Evolutionary conservation across 1,140 invertebrate species (phyloP).

Genomic region (Heliconius hewitsoni): DNA sequence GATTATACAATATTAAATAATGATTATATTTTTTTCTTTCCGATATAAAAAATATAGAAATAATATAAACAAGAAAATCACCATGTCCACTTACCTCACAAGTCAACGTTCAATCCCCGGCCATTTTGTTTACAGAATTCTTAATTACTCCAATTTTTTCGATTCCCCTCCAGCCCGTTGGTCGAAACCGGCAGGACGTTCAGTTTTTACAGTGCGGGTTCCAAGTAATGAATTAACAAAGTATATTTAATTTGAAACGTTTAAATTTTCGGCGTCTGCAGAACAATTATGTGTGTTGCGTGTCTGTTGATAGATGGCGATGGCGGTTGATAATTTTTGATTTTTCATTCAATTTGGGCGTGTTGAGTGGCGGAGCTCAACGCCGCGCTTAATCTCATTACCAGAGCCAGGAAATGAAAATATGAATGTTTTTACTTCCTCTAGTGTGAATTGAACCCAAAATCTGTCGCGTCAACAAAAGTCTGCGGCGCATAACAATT

Average conservation of each 20-base stretch:
- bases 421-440: no score
- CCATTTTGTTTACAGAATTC: slow-evolving; percentile 63
- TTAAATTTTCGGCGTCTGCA: slow-evolving; percentile 49
- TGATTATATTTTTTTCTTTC: no score
- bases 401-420: no score
- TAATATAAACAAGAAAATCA: no score
- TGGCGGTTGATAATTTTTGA: neutral
- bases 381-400: no score
- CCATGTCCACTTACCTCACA: neutral
- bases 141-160: slow-evolving; percentile 61
- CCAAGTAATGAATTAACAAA: slow-evolving; percentile 58
- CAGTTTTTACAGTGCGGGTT: slow-evolving; percentile 48
- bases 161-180: slow-evolving; percentile 35
- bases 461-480: no score
- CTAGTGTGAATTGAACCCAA: no score
- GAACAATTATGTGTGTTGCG: slow-evolving; percentile 30
- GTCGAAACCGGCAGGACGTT: slow-evolving; percentile 38
- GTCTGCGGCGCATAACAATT: no score
- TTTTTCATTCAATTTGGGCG: no score
- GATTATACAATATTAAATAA: no score
- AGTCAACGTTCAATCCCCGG: slow-evolving; percentile 3
- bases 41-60: no score
- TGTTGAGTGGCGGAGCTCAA: no score
- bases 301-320: slow-evolving; percentile 6
- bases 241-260: slow-evolving; percentile 61